Conservation (phyloP, 1,140 invertebrate genomes). For the Drosophila nasuta region DNA sequence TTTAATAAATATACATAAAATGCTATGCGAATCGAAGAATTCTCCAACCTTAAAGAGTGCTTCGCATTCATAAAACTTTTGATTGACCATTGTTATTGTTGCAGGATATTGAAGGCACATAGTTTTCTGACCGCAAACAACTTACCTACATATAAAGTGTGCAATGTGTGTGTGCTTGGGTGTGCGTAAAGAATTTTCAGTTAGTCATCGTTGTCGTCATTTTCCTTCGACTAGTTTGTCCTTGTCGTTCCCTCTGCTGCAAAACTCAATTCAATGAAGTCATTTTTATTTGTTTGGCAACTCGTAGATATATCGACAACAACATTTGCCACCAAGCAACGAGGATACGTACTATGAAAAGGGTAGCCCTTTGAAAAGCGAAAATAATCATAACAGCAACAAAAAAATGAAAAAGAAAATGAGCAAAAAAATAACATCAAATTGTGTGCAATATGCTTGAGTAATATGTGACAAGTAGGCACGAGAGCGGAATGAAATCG, state of each 20-base stretch:
- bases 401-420: not conserved
- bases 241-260: slow-evolving; percentile 8
- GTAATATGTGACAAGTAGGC: slow-evolving; percentile 52
- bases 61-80: not conserved
- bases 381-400: slow-evolving; percentile 41
- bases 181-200: slow-evolving; percentile 12
- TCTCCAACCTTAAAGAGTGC: not conserved
- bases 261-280: slow-evolving; percentile 79
- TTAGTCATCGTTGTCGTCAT: slow-evolving; percentile 41
- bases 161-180: no score
- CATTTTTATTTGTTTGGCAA: slow-evolving; percentile 81
- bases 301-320: slow-evolving; percentile 56
- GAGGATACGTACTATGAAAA: slow-evolving; percentile 48
- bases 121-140: not conserved
- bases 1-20: not conserved
- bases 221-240: not conserved
- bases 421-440: slow-evolving; percentile 25
- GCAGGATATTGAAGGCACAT: slow-evolving; percentile 12
- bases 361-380: slow-evolving; percentile 47
- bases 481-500: slow-evolving; percentile 1
- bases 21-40: not conserved
- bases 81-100: not conserved
- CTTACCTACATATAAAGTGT: no score
- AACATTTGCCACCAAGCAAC: slow-evolving; percentile 43
- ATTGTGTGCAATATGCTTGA: slow-evolving; percentile 63